Conservation (phyloP, 1,140 invertebrate genomes). For the Nomia melanderi region DNA sequence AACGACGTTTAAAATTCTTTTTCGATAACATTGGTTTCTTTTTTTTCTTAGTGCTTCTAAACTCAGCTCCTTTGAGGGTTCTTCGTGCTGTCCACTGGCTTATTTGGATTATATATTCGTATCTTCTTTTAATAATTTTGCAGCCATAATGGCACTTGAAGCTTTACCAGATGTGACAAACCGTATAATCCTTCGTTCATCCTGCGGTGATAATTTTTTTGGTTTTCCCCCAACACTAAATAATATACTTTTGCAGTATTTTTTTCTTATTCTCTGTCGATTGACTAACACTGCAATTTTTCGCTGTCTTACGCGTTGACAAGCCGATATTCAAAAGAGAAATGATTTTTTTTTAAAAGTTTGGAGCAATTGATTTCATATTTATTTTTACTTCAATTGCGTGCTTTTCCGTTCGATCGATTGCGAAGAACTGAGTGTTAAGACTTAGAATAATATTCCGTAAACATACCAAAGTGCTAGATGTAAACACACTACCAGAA, state of each 20-base stretch:
- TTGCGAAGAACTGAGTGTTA: no score
- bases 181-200: neutral
- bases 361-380: no score
- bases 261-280: no score
- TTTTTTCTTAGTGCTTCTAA: neutral
- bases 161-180: neutral
- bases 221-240: neutral
- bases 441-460: no score
- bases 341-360: no score
- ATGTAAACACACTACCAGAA: no score
- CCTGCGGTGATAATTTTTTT: neutral
- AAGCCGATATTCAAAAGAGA: no score
- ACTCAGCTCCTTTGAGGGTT: neutral
- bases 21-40: neutral
- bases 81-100: neutral
- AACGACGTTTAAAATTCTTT: neutral
- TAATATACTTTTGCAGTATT: neutral
- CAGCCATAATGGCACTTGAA: neutral
- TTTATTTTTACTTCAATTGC: no score
- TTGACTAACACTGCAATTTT: no score
- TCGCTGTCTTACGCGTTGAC: no score
- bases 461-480: no score
- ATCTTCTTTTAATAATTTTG: neutral
- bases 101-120: neutral
- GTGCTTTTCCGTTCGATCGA: no score